Base-by-base conservation (phyloP, 2,888 invertebrate genomes). In the Pyrgus malvae region DNA sequence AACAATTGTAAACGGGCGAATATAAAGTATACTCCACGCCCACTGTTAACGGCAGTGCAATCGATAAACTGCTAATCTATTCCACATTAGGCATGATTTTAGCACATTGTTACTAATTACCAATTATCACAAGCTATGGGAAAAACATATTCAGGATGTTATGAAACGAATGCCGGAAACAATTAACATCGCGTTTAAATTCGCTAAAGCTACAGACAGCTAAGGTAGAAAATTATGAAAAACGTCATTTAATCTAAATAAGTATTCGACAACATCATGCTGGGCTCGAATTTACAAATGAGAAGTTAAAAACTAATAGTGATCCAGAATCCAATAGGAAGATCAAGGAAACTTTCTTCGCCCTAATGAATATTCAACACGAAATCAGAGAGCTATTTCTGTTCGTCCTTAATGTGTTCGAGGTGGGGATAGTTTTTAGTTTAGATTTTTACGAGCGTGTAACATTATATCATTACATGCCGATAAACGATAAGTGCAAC, bases 401-500 rank as follows among this genome's bases (percentile, higher is more conserved):
- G 71, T 64, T 73, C 72, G 68, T 68, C 72, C 71, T 71, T 70
- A 70, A 68, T 70, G 65, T 60, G 70, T 60, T 58, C 62, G 65
- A 69, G 65, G 70, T 72, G 68, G 62, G 62, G 66, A 67, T 69
- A 71, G 74, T 78, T 80, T 78, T 78, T 73, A 72, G 73, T 80
- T 78, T 59, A 62, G 70, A 72, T 76, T 86, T 78, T 88, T 86
- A 88, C 76, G 85, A 83, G 68, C 80, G 58, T 80, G 83, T 80
- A 83, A 84, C 78, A 74, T 76, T 82, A 82, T 83, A 83, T 80
- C 78, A 80, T 80, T 79, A 83, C 78, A 76, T 67, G 75, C 62
- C 77, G 83, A 87, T 86, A 85, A 79, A 74, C 80, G 83, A 85
- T 83, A 83, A 85, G 80, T 87, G 83, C 81, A 80, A 81, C 72